Evolutionary conservation across 2,888 invertebrate species (phyloP).

Genomic region (Agrilus cyanescens): DNA sequence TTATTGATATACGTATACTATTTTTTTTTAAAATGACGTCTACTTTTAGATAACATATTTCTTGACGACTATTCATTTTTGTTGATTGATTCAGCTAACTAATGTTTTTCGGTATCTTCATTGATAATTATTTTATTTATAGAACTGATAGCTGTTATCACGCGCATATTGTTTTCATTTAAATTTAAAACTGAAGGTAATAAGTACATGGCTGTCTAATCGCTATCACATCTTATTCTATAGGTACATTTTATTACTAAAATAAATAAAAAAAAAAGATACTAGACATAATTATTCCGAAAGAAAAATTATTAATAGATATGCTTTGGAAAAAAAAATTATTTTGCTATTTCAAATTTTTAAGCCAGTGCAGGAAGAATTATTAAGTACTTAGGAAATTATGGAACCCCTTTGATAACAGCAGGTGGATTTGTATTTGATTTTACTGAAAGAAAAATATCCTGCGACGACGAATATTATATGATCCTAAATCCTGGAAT

Average conservation of each 20-base stretch:
- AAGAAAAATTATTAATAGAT: too few species aligned
- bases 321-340: too few species aligned
- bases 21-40: not conserved
- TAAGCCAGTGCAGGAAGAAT: conserved; percentile 71
- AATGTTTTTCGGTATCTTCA: too few species aligned
- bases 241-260: too few species aligned
- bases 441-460: conserved; percentile 58
- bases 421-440: conserved; percentile 73
- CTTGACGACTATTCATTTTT: too few species aligned
- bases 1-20: too few species aligned
- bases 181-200: not conserved
- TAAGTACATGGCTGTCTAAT: not conserved
- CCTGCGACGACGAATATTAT: conserved; percentile 63
- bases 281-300: too few species aligned
- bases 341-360: conserved; percentile 18
- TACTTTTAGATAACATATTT: not conserved
- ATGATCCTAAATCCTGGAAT: conserved; percentile 65
- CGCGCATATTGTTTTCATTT: not conserved
- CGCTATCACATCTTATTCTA: too few species aligned
- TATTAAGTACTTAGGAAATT: conserved; percentile 61
- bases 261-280: too few species aligned
- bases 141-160: not conserved
- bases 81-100: too few species aligned
- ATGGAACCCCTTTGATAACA: conserved; percentile 64
- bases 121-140: not conserved